Base-by-base conservation (phyloP, 2,888 invertebrate species). In the Lycaena phlaeas region DNA sequence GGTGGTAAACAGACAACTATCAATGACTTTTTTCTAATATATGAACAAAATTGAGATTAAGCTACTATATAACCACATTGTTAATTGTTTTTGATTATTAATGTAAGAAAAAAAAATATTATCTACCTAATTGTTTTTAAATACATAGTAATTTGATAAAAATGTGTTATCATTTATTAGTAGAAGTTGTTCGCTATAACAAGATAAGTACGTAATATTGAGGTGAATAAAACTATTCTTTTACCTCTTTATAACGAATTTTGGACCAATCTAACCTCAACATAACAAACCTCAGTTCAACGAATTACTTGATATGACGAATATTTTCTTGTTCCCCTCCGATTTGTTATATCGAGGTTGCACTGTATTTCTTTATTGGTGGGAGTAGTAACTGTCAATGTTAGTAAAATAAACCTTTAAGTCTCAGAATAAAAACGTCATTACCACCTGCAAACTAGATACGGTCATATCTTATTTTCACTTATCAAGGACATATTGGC, bases 1-100 rank as follows among this genome's bases (percentile, higher is more conserved):
- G 47, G 48, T 53, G 48, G 50, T 50, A 51, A 52, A 48, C 49
- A 51, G 50, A 52, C 49, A 46, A 52, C 49, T 41, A 50, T 50
- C 26, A 26, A 49, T 50, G 49, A 51, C 51, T 52, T 45, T 49
- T 48, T 50, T 42, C 49, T 51, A 48, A 48, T 44, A 43, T 42
- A 45, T 42, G 38, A 49, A 42, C 30, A 43, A 44, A 50, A 46
- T 45, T 40, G 37, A 48, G 48, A 48, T 44, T 45, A 44, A 46
- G 43, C 43, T 45, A 41, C 45, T 43, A 46, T 37, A 12, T 43
- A 40, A 31, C 38, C 40, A 40, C 38, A 41, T 41, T 45, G 41
- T 46, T 46, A 18, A 43, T 42, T 39, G 11, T 40, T 44, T 44
- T 41, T 39, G 41, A 44, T 44, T 44, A 39, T 42, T 41, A 41